Evolutionary conservation across 2,113 vertebrate genomes (phyloP), one percentile per base, ranked within the genome.

Genomic region (Zosterops japonicus): DNA sequence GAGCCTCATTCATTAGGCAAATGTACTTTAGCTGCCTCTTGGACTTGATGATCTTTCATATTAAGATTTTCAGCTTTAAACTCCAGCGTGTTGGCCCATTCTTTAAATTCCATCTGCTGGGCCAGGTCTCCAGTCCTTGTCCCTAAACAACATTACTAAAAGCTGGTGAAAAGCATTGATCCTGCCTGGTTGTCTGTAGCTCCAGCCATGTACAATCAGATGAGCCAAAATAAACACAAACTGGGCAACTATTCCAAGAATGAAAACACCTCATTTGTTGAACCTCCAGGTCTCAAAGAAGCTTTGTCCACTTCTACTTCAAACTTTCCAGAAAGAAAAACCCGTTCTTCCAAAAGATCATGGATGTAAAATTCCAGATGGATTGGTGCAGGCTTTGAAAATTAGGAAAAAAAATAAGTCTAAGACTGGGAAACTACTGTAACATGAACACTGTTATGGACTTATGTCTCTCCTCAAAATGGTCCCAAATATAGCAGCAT

Each of bases 201-300:
- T 80, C 64, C 41, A 88, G 87, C 75, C 92, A 44, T 86, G 70
- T 44, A 83, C 1, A 14, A 69, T 59, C 46, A 46, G 60, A 95
- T 57, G 86, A 90, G 93, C 96, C 94, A 95, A 96, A 95, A 90
- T 78, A 91, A 95, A 90, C 92, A 96, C 77, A 83, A 92, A 93
- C 49, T 50, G 83, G 92, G 90, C 65, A 96, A 82, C 65, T 90
- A 90, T 85, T 93, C 90, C 93, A 96, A 95, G 86, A 93, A 75
- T 57, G 69, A 96, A 96, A 97, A 94, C 92, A 95, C 93, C 95
- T 96, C 83, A 94, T 96, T 89, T 95, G 90, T 96, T 95, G 93
- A 95, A 81, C 57, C 69, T 92, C 57, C 49, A 81, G 64, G 92
- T 94, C 90, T 96, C 88, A 97, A 96, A 97, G 94, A 79, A 22